phyloP scores from a whole-genome alignment of 2,888 invertebrate species.

The Tetanocera ferruginea region DNA sequence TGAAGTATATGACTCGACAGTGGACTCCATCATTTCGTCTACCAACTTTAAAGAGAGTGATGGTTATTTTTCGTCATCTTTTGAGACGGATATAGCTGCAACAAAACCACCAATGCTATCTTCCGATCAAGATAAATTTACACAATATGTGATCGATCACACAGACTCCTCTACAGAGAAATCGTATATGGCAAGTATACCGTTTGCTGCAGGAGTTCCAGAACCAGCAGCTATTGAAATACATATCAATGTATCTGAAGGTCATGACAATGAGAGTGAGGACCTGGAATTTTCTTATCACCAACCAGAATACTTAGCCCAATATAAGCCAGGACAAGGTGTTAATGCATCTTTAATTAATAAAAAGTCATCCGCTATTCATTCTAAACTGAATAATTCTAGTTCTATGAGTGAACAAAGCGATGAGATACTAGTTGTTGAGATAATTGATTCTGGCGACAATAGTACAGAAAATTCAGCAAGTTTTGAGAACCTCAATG shows the following conservation, averaged over 20 bases:
- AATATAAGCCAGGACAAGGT: background rate
- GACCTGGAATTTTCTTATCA: slow-evolving; percentile 67
- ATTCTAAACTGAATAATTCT: background rate
- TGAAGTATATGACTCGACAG: slow-evolving; percentile 66
- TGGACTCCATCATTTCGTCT: slow-evolving; percentile 66
- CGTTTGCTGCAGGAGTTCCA: slow-evolving; percentile 57
- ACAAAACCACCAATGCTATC: slow-evolving; percentile 51
- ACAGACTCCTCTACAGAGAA: slow-evolving; percentile 64
- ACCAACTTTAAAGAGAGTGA: slow-evolving; percentile 64
- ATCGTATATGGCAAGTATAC: slow-evolving; percentile 48
- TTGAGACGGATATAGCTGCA: slow-evolving; percentile 46
- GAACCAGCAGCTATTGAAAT: slow-evolving; percentile 68
- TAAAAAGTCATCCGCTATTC: background rate
- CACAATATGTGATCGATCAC: slow-evolving; percentile 65
- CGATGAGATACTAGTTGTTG: slow-evolving; percentile 67
- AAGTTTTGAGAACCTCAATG: slow-evolving; percentile 53
- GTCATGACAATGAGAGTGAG: slow-evolving; percentile 64
- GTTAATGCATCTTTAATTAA: background rate
- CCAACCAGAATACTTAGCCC: slow-evolving; percentile 52
- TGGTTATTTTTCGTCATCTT: slow-evolving; percentile 48
- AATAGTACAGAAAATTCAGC: slow-evolving; percentile 58
- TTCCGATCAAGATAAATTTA: slow-evolving; percentile 61
- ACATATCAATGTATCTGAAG: slow-evolving; percentile 68
- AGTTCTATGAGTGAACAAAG: slow-evolving; percentile 50
- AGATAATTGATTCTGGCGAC: slow-evolving; percentile 62